Evolutionary conservation across 2,888 invertebrate genomes (phyloP).

Genomic region (Pandemis heparana): DNA sequence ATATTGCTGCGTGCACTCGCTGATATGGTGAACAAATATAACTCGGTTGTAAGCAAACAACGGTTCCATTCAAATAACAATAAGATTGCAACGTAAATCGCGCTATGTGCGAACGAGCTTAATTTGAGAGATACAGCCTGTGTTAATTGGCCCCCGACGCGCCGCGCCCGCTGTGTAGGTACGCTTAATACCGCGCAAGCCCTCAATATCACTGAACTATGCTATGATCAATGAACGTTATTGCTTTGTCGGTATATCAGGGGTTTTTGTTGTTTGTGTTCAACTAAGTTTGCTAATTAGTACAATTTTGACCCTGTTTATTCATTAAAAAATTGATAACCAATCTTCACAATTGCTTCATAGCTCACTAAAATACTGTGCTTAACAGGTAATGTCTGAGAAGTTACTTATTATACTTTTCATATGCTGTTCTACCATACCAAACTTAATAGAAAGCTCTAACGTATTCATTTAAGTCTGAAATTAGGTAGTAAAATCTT

Average conservation of each 20-base stretch:
- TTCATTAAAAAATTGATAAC: no score
- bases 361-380: no score
- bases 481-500: conserved; percentile 49
- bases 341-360: no score
- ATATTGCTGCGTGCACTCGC: background rate
- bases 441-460: background rate
- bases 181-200: conserved; percentile 31
- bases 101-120: conserved; percentile 37
- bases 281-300: conserved; percentile 23
- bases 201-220: conserved; percentile 4
- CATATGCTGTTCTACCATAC: background rate
- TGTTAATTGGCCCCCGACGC: conserved; percentile 45
- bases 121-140: conserved; percentile 43
- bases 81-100: conserved; percentile 32
- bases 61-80: conserved; percentile 27
- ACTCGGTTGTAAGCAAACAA: conserved; percentile 23
- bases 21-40: conserved; percentile 27
- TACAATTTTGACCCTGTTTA: no score
- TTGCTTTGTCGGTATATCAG: conserved; percentile 33
- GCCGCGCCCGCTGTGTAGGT: conserved; percentile 18
- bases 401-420: background rate
- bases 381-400: background rate
- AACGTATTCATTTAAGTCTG: background rate
- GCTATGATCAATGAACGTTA: conserved; percentile 30
- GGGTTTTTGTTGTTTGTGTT: background rate